Conservation (phyloP, 2,888 invertebrate species). For the Morpho helenor region DNA sequence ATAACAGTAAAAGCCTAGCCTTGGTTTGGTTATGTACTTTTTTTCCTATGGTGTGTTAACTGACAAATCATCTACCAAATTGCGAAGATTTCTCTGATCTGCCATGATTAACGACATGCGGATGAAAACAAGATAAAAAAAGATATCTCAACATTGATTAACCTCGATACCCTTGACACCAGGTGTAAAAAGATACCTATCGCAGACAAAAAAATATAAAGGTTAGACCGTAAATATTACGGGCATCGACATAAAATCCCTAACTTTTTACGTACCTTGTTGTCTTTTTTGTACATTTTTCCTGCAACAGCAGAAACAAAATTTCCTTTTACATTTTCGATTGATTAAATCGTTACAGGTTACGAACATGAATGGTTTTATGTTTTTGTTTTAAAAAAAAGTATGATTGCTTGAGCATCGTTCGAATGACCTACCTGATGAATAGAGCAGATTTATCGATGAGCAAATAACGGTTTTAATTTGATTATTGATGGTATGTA, state of each 20-base stretch:
- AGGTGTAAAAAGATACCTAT: slow-evolving; percentile 8
- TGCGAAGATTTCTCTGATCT: no score
- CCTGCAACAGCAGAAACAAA: slow-evolving; percentile 3
- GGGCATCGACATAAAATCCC: slow-evolving; percentile 11
- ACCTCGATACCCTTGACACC: slow-evolving; percentile 2
- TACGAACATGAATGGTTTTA: slow-evolving; percentile 10
- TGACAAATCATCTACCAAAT: no score
- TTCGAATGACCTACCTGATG: no score
- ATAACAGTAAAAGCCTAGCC: no score
- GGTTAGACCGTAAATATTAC: slow-evolving; percentile 15
- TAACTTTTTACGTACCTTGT: slow-evolving; percentile 17
- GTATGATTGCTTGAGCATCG: slow-evolving; percentile 5
- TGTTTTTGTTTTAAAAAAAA: slow-evolving; percentile 2
- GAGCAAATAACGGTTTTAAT: no score
- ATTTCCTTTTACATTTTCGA: slow-evolving; percentile 11
- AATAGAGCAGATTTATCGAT: no score
- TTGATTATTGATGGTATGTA: no score
- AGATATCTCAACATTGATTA: background rate
- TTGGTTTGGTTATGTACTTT: no score
- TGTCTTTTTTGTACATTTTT: background rate
- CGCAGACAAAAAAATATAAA: slow-evolving; percentile 9
- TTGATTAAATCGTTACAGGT: slow-evolving; percentile 22
- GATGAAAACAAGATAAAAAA: no score
- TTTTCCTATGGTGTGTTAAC: no score
- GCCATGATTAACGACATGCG: no score